Conservation (phyloP, 92 coral and sea anemone species). For the Micromussa lordhowensis region DNA sequence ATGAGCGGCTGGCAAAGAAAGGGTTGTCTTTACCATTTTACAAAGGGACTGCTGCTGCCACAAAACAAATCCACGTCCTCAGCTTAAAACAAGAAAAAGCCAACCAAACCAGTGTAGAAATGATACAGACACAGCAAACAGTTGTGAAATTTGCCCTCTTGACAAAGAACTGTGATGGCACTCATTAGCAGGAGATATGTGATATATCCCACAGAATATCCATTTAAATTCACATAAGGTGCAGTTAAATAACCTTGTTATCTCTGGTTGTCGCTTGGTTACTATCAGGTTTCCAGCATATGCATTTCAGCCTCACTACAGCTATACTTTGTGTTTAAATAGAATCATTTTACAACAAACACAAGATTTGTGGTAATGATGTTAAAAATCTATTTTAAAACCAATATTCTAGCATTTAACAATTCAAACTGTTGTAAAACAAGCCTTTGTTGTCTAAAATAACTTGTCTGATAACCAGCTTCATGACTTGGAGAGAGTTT, state of each 20-base stretch:
- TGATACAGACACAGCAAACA: background rate
- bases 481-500: background rate
- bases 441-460: conserved; percentile 33
- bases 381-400: background rate
- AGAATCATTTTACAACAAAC: conserved; percentile 19
- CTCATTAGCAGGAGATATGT: background rate
- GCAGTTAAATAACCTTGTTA: conserved; percentile 41
- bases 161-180: background rate
- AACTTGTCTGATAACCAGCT: conserved; percentile 10
- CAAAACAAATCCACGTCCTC: background rate
- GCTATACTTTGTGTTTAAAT: conserved; percentile 1
- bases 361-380: background rate
- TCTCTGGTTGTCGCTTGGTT: background rate
- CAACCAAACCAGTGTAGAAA: background rate
- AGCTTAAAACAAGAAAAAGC: background rate
- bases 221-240: conserved; percentile 22
- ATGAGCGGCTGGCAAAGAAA: background rate
- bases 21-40: conserved; percentile 23
- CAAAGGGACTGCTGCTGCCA: conserved; percentile 1
- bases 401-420: conserved; percentile 2
- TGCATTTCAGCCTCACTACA: conserved; percentile 26
- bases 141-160: background rate
- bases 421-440: conserved; percentile 2
- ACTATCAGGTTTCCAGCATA: conserved; percentile 34
- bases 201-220: background rate